Conservation (phyloP, 2,113 vertebrate genomes). For the Tachuris rubrigastra region DNA sequence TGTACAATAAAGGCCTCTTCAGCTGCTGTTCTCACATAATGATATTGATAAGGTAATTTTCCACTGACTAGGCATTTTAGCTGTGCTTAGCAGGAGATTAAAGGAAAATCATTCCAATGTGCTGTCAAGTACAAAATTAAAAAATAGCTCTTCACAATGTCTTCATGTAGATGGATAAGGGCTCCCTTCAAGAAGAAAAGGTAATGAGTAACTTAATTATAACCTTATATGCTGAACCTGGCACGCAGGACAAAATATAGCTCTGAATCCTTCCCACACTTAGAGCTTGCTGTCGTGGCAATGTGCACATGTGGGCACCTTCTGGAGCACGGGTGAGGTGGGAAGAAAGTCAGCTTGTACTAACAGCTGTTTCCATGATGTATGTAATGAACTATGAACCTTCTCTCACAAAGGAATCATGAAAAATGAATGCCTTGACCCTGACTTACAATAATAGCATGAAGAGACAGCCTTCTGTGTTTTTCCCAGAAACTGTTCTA, state of each 20-base stretch:
- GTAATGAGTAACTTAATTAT: constrained; percentile 13
- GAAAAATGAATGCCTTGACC: not conserved
- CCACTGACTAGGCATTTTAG: constrained; percentile 44
- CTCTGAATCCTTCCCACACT: not conserved
- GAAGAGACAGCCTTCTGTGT: not conserved
- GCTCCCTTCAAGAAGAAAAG: not conserved
- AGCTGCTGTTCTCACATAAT: constrained; percentile 5
- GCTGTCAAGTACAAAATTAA: constrained; percentile 50
- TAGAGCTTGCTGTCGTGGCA: not conserved
- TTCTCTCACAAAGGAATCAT: not conserved
- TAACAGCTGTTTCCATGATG: accelerated
- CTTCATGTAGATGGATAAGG: not conserved
- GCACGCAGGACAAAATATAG: not conserved
- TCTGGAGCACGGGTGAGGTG: not conserved
- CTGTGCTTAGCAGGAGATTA: constrained; percentile 19
- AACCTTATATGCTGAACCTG: not conserved
- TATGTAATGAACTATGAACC: not conserved
- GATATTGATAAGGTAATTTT: constrained; percentile 57
- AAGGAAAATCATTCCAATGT: constrained; percentile 39
- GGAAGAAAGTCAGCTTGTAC: not conserved
- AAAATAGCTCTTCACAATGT: constrained; percentile 12
- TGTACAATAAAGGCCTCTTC: not conserved
- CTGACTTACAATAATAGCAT: not conserved
- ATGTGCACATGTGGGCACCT: not conserved
- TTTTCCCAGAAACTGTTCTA: not conserved